Conservation (phyloP, 2,797 vertebrate genomes). For the Acrossocheilus fasciatus region DNA sequence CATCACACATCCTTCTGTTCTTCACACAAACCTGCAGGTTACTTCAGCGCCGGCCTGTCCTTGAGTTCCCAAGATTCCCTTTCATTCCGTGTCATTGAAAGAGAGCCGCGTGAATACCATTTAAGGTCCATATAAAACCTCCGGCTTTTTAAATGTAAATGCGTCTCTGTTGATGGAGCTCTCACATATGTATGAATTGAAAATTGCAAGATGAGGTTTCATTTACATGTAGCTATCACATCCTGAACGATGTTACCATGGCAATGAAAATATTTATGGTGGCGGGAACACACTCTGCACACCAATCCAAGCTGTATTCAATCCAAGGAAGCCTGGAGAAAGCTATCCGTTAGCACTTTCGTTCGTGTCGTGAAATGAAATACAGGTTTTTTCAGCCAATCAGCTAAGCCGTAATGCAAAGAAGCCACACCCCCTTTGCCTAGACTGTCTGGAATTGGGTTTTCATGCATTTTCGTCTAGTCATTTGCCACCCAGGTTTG, state of each 20-base stretch:
- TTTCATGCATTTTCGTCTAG: constrained; percentile 46
- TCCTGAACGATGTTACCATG: constrained; percentile 20
- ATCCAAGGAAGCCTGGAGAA: constrained; percentile 1
- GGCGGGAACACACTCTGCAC: no score
- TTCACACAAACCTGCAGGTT: constrained; percentile 25
- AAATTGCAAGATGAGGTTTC: constrained; percentile 20
- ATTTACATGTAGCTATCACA: constrained; percentile 6
- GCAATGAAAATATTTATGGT: constrained; percentile 38
- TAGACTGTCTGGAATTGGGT: neutral
- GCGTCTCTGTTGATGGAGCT: constrained; percentile 21
- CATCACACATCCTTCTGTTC: constrained; percentile 20
- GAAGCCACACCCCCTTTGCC: constrained; percentile 6
- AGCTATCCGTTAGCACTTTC: neutral
- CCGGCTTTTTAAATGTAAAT: constrained; percentile 16
- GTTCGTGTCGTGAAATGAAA: neutral
- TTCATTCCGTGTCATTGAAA: constrained; percentile 5
- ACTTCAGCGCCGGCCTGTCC: neutral
- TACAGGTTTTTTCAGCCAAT: neutral
- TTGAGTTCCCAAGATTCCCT: constrained; percentile 18
- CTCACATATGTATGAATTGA: constrained; percentile 22
- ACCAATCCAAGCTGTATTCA: constrained; percentile 10
- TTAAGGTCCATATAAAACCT: constrained; percentile 20
- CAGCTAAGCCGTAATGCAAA: neutral
- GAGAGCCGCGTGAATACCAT: constrained; percentile 3
- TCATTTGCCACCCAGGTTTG: constrained; percentile 65